phyloP scores from a whole-genome alignment of 1,140 invertebrate species.

The Drosophila micromelanica region DNA sequence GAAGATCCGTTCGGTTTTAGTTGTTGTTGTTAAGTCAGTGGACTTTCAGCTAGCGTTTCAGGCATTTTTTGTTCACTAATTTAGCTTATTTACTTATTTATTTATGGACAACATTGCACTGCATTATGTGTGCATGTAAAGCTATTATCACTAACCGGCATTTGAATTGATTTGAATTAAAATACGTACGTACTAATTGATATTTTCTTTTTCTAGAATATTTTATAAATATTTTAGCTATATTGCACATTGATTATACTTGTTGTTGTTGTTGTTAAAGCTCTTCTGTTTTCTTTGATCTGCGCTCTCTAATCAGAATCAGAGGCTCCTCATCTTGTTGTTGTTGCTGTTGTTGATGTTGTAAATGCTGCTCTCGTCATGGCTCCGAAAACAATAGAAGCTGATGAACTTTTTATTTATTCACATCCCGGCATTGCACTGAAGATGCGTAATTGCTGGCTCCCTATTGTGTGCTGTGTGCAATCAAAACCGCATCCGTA shows the following conservation, averaged over 20 bases:
- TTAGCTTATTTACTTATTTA: conserved; percentile 27
- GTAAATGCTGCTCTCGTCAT: conserved; percentile 31
- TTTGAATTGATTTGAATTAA: conserved; percentile 50
- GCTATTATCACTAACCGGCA: conserved; percentile 47
- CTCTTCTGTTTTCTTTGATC: conserved; percentile 32
- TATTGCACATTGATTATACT: conserved; percentile 65
- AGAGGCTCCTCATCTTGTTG: conserved; percentile 8
- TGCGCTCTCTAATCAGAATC: conserved; percentile 22
- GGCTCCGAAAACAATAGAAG: conserved; percentile 68
- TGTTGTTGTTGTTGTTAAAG: conserved; percentile 50
- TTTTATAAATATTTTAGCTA: conserved; percentile 39
- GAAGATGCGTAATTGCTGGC: conserved; percentile 26
- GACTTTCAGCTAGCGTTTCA: conserved; percentile 43
- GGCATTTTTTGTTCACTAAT: conserved; percentile 36
- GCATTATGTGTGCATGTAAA: conserved; percentile 4
- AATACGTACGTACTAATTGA: conserved; percentile 33
- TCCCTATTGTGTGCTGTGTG: conserved; percentile 33
- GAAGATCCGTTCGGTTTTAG: conserved; percentile 12
- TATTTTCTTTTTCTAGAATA: conserved; percentile 45
- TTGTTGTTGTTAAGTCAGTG: conserved; percentile 16
- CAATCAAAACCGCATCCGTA: conserved; percentile 58
- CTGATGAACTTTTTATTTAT: conserved; percentile 48
- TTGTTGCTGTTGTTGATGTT: conserved; percentile 9
- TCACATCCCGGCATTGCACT: conserved; percentile 72
- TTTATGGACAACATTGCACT: conserved; percentile 39